Conservation (phyloP, 2,888 invertebrate genomes). For the Taenaris catops region DNA sequence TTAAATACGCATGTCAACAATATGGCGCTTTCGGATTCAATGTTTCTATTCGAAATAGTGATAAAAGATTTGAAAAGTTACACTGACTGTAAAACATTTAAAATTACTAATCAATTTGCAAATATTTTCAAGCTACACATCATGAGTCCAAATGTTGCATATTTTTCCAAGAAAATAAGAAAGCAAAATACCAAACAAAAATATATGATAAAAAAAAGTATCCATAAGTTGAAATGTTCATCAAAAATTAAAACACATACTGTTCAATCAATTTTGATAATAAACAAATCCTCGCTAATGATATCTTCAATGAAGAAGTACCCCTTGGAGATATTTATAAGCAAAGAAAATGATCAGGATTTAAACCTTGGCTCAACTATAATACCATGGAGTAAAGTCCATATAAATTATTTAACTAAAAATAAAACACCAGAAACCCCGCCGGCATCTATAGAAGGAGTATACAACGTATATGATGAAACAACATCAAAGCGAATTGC, state of each 20-base stretch:
- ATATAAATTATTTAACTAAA: slow-evolving; percentile 41
- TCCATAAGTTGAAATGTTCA: slow-evolving; percentile 18
- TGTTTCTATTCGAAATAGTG: slow-evolving; percentile 57
- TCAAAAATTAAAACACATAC: slow-evolving; percentile 29
- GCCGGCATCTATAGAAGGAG: slow-evolving; percentile 32
- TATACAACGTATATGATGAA: slow-evolving; percentile 48
- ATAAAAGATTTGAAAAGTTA: slow-evolving; percentile 46
- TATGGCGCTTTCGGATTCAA: slow-evolving; percentile 57
- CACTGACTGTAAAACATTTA: slow-evolving; percentile 38
- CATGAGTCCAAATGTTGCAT: slow-evolving; percentile 36
- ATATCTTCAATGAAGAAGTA: slow-evolving; percentile 43
- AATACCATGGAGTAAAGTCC: slow-evolving; percentile 47
- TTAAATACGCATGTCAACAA: too few relatives aligned
- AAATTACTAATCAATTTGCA: slow-evolving; percentile 44
- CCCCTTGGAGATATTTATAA: slow-evolving; percentile 50
- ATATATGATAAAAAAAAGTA: slow-evolving; percentile 29
- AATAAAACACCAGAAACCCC: slow-evolving; percentile 20
- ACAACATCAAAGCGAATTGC: slow-evolving; percentile 47
- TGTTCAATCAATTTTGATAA: slow-evolving; percentile 36
- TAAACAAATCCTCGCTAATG: slow-evolving; percentile 34
- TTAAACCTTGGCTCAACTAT: slow-evolving; percentile 40
- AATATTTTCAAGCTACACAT: slow-evolving; percentile 50
- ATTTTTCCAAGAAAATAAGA: slow-evolving; percentile 17
- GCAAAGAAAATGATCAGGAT: slow-evolving; percentile 33
- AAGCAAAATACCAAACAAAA: slow-evolving; percentile 32